Base-by-base conservation (phyloP, 2,113 vertebrate genomes). In the Pimephales promelas region DNA sequence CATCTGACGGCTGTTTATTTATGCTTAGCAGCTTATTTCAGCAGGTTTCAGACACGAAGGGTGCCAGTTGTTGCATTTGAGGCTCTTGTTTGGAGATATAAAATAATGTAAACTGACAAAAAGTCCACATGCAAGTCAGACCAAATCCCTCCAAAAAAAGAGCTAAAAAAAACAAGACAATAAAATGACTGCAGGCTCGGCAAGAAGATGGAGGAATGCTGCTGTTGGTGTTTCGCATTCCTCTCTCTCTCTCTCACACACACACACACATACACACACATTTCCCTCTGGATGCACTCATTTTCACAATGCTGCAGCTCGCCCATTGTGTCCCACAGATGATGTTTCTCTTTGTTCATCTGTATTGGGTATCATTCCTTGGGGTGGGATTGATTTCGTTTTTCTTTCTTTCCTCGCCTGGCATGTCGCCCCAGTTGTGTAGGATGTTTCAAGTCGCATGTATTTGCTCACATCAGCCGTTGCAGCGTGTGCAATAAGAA, bases 161-260 rank as follows among this genome's bases (percentile, higher is more conserved):
- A 87, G 87, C 88, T 71, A 82, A 92, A 89, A 14, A 87, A 82
- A 81, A 87, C 86, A 90, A 91, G 86, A 92, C 91, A 92, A 92
- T 92, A 87, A 85, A 90, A 90, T 83, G 88, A 91, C 93, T 90
- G 89, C 90, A 92, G 92, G 92, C 92, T 81, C 89, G 90, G 90
- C 89, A 91, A 93, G 92, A 90, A 89, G 90, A 89, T 90, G 71
- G 70, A 88, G 93, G 93, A 95, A 95, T 95, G 94, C 91, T 94
- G 82, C 87, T 90, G 94, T 94, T 94, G 93, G 92, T 93, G 92
- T 94, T 93, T 94, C 92, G 92, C 92, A 94, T 94, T 94, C 92
- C 91, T 90, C 81, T 88, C 84, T 73, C 49, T 47, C 45, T 47
- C 45, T 47, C 45, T 47, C 71, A 80, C 77, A 66, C 79, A 14